Base-by-base conservation (phyloP, 2,113 vertebrate species). In the Ptilonorhynchus violaceus region DNA sequence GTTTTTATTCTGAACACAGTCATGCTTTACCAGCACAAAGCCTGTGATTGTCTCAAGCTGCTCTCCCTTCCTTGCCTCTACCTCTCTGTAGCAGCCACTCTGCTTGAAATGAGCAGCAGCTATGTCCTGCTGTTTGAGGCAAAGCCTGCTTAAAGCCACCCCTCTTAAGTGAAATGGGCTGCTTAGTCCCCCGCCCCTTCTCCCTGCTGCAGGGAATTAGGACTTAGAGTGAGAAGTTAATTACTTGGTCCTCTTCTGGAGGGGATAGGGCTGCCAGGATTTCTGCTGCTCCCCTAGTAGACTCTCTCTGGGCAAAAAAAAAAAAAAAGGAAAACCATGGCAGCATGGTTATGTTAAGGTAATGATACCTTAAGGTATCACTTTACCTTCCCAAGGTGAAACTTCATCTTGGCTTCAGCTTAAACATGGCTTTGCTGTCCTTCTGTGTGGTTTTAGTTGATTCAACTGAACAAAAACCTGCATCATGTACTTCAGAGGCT, bases 1-100 rank as follows among this genome's bases (percentile, higher is more conserved):
- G 37, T 41, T n/a, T 69, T 85, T 10, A 11, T 63, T 81, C 39
- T 19, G 27, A 87, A 23, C 0, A 1, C 20, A 11, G 18, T 68
- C 2, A 1, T 25, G 2, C 44, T 72, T 39, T 59, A 24, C 9
- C 27, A 63, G 66, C 13, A 15, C 35, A 64, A 88, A 88, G 19
- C n/a, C 20, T 59, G 0, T 2, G 8, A 1, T 11, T 0, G 0
- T 33, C 28, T 62, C 16, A 33, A 83, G 55, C 21, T 0, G 0
- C 35, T 37, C 53, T 68, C 18, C 31, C 19, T 76, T 31, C 25
- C 39, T 70, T 11, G 4, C 33, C 25, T 50, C 30, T 35, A 11
- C 66, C 55, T 50, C 35, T 59, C n/a, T 2, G 1, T 33, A 11
- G 37, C 49, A 33, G 62, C 19, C 24, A 1, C 17, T 5, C 52